Base-by-base conservation (phyloP, 2,888 invertebrate genomes). In the Dioctria linearis region DNA sequence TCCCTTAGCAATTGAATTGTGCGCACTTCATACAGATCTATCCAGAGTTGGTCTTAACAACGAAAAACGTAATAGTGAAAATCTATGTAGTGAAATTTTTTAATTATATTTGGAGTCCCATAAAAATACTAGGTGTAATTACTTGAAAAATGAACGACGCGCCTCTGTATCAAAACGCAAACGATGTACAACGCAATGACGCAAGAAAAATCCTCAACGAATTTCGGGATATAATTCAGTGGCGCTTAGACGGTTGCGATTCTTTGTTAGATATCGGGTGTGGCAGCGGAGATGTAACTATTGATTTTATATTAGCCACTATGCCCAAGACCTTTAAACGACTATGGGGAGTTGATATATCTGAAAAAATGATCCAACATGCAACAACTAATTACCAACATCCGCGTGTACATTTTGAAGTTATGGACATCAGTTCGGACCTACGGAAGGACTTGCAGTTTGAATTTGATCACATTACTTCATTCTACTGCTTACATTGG, bases 401-500 rank as follows among this genome's bases (percentile, higher is more conserved):
- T 82, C 87, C 89, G 11, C 86, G 88, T 63, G 88, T 91, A 0
- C 87, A 90, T 49, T 92, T 93, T 83, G 87, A 90, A 46, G 84
- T 85, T 5, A 82, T 87, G 80, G 93, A 95, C 85, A 93, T 95
- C 66, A 88, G 91, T 0, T 87, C 89, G 0, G 86, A 89, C 40
- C 83, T 93, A 71, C 91, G 92, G 0, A 86, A 87, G 0, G 88
- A 91, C 39, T 85, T 91, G 66, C 85, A 88, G 13, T 90, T 88
- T 76, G 85, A 88, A 43, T 95, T 94, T 85, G 91, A 93, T 85
- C 94, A 95, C 85, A 91, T 92, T 0, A 92, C 94, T 78, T 95
- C 95, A 0, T 95, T 95, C 86, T 95, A 95, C 86, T 93, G 94
- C 82, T 89, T 96, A 3, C 95, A 95, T 85, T 95, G 95, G 95